A percentile compares a stretch with the other conserved stretches of the same genome.
Evolutionary conservation across 2,888 invertebrate species (phyloP).

Genomic region (Oxyteleia sp.): DNA sequence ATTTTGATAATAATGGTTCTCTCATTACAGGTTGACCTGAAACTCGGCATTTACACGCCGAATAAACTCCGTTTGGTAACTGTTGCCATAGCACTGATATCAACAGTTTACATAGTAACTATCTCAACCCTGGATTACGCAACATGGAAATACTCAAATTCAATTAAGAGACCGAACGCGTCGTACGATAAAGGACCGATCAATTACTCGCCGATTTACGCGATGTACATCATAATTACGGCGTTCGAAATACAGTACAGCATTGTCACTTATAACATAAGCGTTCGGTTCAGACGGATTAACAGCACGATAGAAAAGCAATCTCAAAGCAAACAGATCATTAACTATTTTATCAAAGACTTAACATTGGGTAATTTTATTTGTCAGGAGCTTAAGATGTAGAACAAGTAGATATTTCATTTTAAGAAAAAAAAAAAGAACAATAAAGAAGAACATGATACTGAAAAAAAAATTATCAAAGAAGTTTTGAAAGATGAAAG

Average conservation of each 20-base stretch:
- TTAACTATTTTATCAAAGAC: constrained; percentile 78
- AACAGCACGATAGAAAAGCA: constrained; percentile 88
- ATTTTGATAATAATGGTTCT: no score
- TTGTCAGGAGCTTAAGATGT: background rate
- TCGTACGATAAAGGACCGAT: constrained; percentile 82
- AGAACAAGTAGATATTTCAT: no score
- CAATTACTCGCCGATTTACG: constrained; percentile 89
- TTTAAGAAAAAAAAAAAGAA: no score
- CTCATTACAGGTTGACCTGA: no score
- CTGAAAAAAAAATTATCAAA: no score
- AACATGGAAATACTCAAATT: constrained; percentile 77
- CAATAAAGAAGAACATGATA: background rate
- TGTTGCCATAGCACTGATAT: constrained; percentile 75
- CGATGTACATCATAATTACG: constrained; percentile 89
- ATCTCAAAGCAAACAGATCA: constrained; percentile 77
- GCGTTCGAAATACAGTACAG: constrained; percentile 90
- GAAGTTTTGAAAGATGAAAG: no score
- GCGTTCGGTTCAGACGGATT: constrained; percentile 89
- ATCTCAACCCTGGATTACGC: constrained; percentile 81
- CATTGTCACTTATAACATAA: constrained; percentile 89
- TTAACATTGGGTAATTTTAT: constrained; percentile 64
- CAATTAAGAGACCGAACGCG: constrained; percentile 56
- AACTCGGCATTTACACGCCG: constrained; percentile 59
- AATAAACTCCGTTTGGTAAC: constrained; percentile 80
- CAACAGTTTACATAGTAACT: constrained; percentile 76